These are phyloP conservation scores for Meteorus cinctellus DNA, from an alignment of 2,888 invertebrate genomes.

Conservation along the genomic window DNA sequence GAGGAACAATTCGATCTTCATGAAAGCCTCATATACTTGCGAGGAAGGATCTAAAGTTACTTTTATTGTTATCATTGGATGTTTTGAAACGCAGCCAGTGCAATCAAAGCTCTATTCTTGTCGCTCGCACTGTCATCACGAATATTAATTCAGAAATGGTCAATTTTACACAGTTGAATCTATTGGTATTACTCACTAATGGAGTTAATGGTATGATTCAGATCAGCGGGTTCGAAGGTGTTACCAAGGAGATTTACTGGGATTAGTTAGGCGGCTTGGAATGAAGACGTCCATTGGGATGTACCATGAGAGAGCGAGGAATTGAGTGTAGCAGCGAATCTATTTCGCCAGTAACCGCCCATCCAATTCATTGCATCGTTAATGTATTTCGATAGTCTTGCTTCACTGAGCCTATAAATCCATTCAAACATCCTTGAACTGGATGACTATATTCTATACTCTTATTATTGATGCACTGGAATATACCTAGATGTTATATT, in stretches of 20 bases:
- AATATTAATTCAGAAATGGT: neutral
- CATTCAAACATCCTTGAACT: conserved; percentile 60
- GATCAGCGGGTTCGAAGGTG: conserved; percentile 11
- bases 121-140: no score
- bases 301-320: neutral
- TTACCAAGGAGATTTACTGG: conserved; percentile 30
- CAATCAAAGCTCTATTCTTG: no score
- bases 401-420: conserved; percentile 59
- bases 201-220: neutral
- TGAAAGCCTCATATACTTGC: no score
- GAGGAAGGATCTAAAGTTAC: no score
- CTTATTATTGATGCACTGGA: neutral
- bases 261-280: conserved; percentile 20
- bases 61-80: no score
- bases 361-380: conserved; percentile 55
- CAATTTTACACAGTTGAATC: neutral
- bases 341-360: conserved; percentile 39
- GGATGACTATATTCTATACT: conserved; percentile 44
- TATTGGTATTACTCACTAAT: neutral
- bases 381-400: conserved; percentile 54
- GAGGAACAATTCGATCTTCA: no score
- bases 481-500: neutral
- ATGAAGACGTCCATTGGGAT: conserved; percentile 22
- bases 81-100: no score
- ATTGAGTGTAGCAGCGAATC: conserved; percentile 10